Evolutionary conservation across 2,113 vertebrate genomes (phyloP), one percentile per base, ranked within the genome.

Genomic region (Leptodactylus fuscus): DNA sequence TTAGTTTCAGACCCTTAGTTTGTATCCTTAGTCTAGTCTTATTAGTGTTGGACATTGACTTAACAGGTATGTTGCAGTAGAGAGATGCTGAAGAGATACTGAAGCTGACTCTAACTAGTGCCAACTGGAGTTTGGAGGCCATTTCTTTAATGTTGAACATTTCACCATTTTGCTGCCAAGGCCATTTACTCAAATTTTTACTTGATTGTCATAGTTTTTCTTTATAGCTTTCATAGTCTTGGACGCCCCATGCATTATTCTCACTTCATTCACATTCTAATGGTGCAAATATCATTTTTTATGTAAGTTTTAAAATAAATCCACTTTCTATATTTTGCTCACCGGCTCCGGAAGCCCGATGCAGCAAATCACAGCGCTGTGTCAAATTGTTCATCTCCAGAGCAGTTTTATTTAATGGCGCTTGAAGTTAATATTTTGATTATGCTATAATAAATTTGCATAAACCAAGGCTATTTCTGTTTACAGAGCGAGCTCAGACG

Each of bases 391-490:
- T 70, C 51, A 70, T 82, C 29, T 53, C 22, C 62, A 49, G 67
- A 34, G 81, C 81, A 82, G 27, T 67, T 82, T 62, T 48, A 70
- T 70, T 82, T 82, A 81, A 81, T 69, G 80, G 60, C 41, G 80
- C 80, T 81, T 81, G 60, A 69, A 48, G 80, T 67, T 81, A 81
- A 81, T 69, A 81, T 81, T 81, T 69, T 81, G 60, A 82, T 81
- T 82, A 51, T 65, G 44, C 32, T 70, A 51, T 53, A 51, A 82
- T 82, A 48, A 51, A 82, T 69, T 51, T 82, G 27, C 65, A 51
- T 69, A 82, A 82, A 46, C 80, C 16, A 81, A 69, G 62, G 62
- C 41, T 65, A 81, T 81, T 71, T 29, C 78, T 27, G 58, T 81
- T 62, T 62, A 65, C 24, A 29, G 78, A 51, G 38, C 22, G n/a